A percentile compares a stretch with the other conserved stretches of the same genome.
These are phyloP conservation scores for Brachirus orientalis DNA, from an alignment of 2,113 vertebrate genomes.

Conservation along the genomic window DNA sequence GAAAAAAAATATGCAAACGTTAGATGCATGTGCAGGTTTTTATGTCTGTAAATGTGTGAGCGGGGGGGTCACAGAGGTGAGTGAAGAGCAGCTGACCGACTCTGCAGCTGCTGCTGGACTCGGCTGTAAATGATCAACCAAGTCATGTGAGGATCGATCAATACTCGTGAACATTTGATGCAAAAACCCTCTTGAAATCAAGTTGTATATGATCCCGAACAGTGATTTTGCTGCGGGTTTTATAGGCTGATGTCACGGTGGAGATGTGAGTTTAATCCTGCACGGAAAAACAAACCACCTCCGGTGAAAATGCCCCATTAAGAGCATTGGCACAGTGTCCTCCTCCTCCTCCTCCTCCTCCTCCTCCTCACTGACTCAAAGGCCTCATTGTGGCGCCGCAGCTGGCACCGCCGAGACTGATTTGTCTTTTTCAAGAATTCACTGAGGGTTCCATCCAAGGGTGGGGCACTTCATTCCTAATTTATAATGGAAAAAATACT, in stretches of 20 bases:
- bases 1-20: background rate
- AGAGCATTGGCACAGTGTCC: conserved; percentile 48
- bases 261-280: conserved; percentile 51
- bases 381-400: conserved; percentile 72
- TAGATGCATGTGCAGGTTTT: background rate
- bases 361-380: conserved; percentile 55
- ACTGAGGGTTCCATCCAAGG: conserved; percentile 24
- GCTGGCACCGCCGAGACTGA: conserved; percentile 50
- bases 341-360: too few relatives aligned
- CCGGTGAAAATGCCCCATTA: conserved; percentile 22
- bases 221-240: conserved; percentile 12
- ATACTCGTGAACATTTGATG: background rate
- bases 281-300: conserved; percentile 26
- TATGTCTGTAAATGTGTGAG: too few relatives aligned
- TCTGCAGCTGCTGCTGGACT: conserved; percentile 48
- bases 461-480: conserved; percentile 65
- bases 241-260: too few relatives aligned
- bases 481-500: conserved; percentile 43
- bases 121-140: conserved; percentile 12
- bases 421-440: background rate
- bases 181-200: background rate
- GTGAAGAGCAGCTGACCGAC: conserved; percentile 36
- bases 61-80: background rate
- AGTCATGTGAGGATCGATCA: conserved; percentile 14
- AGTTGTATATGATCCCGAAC: background rate